Conservation (phyloP, 1,140 invertebrate genomes). For the Lepidurus packardi region DNA sequence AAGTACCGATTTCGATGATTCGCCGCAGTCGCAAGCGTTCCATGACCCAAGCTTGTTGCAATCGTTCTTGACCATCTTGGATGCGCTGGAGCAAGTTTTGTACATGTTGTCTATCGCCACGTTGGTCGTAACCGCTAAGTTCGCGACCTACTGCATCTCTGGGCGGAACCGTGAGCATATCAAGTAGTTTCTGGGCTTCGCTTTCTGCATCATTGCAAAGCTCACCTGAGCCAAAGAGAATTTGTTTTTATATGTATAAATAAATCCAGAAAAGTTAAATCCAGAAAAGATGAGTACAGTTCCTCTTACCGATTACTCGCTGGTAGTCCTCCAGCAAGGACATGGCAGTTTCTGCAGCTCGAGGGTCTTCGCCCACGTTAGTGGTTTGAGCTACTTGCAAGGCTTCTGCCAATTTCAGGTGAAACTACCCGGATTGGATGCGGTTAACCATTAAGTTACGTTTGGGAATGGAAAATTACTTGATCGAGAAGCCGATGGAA, state of each 20-base stretch:
- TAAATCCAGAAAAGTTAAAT: neutral
- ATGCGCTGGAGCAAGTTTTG: constrained; percentile 57
- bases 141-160: constrained; percentile 71
- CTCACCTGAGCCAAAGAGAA: constrained; percentile 47
- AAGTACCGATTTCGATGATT: constrained; percentile 63
- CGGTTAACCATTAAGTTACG: neutral
- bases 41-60: constrained; percentile 58
- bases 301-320: constrained; percentile 30
- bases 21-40: constrained; percentile 67
- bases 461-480: constrained; percentile 43
- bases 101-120: constrained; percentile 62
- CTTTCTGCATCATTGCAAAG: constrained; percentile 62
- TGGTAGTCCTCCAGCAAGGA: constrained; percentile 33
- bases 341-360: constrained; percentile 30
- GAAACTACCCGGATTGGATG: constrained; percentile 22
- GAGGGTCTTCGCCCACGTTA: constrained; percentile 31
- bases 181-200: constrained; percentile 70
- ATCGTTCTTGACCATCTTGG: constrained; percentile 44
- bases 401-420: constrained; percentile 31
- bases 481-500: constrained; percentile 70
- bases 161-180: constrained; percentile 69
- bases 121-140: constrained; percentile 60
- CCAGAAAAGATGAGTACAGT: neutral
- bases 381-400: constrained; percentile 28
- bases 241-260: constrained; percentile 9